Percentiles rank a stretch among this genome's conserved stretches.
Evolutionary conservation across 2,113 vertebrate species (phyloP).

Genomic region (Barbus barbus): DNA sequence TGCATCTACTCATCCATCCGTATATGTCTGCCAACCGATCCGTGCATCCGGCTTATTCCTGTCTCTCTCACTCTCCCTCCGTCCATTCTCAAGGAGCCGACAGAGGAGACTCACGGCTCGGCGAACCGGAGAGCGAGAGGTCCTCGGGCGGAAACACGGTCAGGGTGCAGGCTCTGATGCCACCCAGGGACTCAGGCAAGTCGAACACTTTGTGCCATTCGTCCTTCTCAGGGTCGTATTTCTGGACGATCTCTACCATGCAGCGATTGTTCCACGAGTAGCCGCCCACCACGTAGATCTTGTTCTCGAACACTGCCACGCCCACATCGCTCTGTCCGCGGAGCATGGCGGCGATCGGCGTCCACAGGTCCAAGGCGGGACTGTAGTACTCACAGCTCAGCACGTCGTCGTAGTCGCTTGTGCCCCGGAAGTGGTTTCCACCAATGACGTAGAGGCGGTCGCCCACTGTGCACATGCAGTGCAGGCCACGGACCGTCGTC

Average conservation of each 20-base stretch:
- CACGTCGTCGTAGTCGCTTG: constrained; percentile 98
- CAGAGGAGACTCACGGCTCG: constrained; percentile 93
- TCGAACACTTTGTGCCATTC: constrained; percentile 99
- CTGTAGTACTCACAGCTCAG: constrained; percentile 99
- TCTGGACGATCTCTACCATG: constrained; percentile 99
- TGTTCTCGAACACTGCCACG: constrained; percentile 96
- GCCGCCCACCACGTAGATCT: constrained; percentile 98
- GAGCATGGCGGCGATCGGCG: constrained; percentile 95
- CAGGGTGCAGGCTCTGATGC: constrained; percentile 96
- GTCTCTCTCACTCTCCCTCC: constrained; percentile 56
- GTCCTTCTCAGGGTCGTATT: constrained; percentile 97
- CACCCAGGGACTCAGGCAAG: constrained; percentile 96
- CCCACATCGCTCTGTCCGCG: constrained; percentile 98
- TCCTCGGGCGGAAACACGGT: constrained; percentile 97
- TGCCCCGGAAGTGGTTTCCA: constrained; percentile 98
- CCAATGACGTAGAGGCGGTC: constrained; percentile 97
- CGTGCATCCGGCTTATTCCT: constrained; percentile 15
- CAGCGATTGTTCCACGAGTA: constrained; percentile 99
- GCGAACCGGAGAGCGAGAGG: constrained; percentile 81
- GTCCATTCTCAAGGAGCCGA: constrained; percentile 87
- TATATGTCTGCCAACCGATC: constrained; percentile 28
- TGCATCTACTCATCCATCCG: constrained; percentile 7
- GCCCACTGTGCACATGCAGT: constrained; percentile 98
- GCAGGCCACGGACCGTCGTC: constrained; percentile 97
- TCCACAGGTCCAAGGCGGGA: constrained; percentile 95